A percentile compares a stretch with the other conserved stretches of the same genome.
Evolutionary conservation across 2,113 vertebrate species (phyloP).

Genomic region (Notothenia rossii): DNA sequence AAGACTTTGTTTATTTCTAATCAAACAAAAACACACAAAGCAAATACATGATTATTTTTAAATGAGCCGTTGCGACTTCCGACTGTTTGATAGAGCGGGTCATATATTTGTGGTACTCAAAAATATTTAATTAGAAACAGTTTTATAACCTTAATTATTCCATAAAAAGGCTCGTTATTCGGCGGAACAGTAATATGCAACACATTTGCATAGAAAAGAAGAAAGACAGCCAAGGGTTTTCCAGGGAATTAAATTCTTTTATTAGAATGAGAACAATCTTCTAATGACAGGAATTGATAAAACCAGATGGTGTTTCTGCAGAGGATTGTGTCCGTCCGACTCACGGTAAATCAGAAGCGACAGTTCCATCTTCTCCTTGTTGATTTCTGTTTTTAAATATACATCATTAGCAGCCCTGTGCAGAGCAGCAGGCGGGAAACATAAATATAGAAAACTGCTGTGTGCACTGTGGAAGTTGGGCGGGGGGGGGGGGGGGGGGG

Average conservation of each 20-base stretch:
- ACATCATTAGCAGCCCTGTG: conserved; percentile 44
- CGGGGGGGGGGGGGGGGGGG: not conserved
- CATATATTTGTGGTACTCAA: no score
- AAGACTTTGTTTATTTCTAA: no score
- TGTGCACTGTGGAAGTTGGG: conserved; percentile 33
- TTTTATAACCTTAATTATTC: no score
- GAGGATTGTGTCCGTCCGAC: conserved; percentile 34
- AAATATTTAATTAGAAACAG: no score
- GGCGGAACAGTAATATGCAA: not conserved
- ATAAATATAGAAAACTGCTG: conserved; percentile 80
- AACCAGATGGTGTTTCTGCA: conserved; percentile 72
- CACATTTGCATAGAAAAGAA: not conserved
- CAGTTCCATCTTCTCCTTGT: conserved; percentile 22
- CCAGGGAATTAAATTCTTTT: conserved; percentile 62
- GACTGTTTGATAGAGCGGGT: no score
- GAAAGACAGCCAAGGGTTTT: not conserved
- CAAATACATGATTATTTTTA: no score
- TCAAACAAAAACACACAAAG: no score
- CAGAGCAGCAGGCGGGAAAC: conserved; percentile 42
- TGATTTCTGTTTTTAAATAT: conserved; percentile 54
- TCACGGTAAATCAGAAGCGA: conserved; percentile 25
- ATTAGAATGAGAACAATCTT: conserved; percentile 71
- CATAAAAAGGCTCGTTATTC: no score
- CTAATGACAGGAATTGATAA: conserved; percentile 77
- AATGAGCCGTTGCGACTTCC: no score